A percentile compares a stretch with the other conserved stretches of the same genome.
These are phyloP conservation scores for Rynchops niger DNA, from an alignment of 2,113 vertebrate genomes.

Conservation along the genomic window DNA sequence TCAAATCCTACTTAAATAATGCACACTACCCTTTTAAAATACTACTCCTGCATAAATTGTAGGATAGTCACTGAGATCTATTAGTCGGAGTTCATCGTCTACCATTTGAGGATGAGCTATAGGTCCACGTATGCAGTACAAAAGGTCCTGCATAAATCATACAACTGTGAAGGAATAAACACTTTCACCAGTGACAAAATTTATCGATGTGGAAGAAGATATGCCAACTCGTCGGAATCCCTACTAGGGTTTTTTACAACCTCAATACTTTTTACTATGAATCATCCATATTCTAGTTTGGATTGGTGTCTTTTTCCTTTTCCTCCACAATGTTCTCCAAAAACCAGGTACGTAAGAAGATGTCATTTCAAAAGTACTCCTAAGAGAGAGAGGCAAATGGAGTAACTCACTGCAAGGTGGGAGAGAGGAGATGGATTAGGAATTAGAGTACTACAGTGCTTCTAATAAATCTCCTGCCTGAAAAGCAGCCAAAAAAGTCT, in stretches of 20 bases:
- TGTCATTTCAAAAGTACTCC: background rate
- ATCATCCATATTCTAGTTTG: background rate
- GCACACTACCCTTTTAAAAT: conserved; percentile 20
- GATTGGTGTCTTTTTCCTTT: background rate
- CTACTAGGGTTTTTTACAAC: conserved; percentile 13
- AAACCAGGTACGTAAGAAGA: background rate
- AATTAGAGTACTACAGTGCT: background rate
- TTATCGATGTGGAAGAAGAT: conserved; percentile 9
- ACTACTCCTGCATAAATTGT: conserved; percentile 29
- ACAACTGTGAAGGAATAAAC: background rate
- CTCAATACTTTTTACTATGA: background rate
- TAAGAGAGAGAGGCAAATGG: background rate
- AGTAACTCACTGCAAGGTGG: background rate
- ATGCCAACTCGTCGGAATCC: background rate
- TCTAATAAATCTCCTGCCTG: conserved; percentile 36
- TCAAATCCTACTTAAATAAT: conserved; percentile 43
- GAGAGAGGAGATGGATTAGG: background rate
- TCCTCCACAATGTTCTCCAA: background rate
- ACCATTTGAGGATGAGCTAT: conserved; percentile 28
- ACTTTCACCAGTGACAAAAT: conserved; percentile 23
- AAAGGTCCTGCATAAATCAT: conserved; percentile 35
- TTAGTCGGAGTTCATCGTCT: conserved; percentile 27
- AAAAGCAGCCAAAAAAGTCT: conserved; percentile 20
- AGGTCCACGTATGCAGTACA: background rate
- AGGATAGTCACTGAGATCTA: background rate